Evolutionary conservation across 2,888 invertebrate species (phyloP).

Genomic region (Anarsia innoxiella): DNA sequence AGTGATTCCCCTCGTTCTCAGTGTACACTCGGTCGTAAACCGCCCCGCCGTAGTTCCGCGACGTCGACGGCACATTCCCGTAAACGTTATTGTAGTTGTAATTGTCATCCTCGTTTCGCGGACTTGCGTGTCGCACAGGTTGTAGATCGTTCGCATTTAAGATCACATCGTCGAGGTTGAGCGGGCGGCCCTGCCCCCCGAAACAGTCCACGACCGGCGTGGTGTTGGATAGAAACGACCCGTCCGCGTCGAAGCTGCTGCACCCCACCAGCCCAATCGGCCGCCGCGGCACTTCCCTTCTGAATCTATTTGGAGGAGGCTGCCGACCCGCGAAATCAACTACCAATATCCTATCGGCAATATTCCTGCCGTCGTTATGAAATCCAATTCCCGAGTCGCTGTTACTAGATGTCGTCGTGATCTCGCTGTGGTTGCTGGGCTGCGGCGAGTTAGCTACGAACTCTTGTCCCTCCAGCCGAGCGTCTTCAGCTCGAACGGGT

Average conservation of each 20-base stretch:
- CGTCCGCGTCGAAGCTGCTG: conserved; percentile 60
- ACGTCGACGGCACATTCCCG: conserved; percentile 48
- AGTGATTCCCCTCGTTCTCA: conserved; percentile 59
- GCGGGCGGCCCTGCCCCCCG: conserved; percentile 61
- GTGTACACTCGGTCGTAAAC: conserved; percentile 65
- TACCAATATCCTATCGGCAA: conserved; percentile 86
- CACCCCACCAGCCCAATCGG: conserved; percentile 60
- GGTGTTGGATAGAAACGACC: conserved; percentile 64
- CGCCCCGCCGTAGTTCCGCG: conserved; percentile 44
- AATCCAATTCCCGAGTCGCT: conserved; percentile 97
- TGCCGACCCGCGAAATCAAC: conserved; percentile 80
- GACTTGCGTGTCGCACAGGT: conserved; percentile 40
- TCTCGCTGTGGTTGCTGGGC: conserved; percentile 87
- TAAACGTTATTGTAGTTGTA: conserved; percentile 66
- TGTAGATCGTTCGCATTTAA: conserved; percentile 53
- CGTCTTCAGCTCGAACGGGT: conserved; percentile 48
- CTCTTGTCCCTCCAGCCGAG: conserved; percentile 58
- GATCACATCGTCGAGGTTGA: conserved; percentile 61
- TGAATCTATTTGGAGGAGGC: conserved; percentile 43
- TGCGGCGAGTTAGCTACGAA: conserved; percentile 86
- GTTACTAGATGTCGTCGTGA: conserved; percentile 90
- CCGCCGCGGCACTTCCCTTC: conserved; percentile 50
- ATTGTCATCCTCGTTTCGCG: conserved; percentile 58
- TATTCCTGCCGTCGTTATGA: conserved; percentile 89
- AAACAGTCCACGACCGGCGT: conserved; percentile 70